phyloP scores from a whole-genome alignment of 1,140 invertebrate species.

The Lucilia cuprina region DNA sequence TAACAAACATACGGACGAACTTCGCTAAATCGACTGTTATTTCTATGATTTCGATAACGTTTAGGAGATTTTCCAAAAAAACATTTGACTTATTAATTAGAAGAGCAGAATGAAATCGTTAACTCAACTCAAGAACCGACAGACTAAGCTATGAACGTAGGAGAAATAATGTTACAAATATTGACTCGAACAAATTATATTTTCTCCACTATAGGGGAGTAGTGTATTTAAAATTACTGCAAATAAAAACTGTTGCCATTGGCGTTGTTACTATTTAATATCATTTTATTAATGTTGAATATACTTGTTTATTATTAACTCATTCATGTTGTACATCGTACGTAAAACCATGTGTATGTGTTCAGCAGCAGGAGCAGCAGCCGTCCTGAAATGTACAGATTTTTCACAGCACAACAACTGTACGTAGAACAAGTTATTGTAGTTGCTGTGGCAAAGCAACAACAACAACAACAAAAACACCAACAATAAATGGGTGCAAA shows the following conservation, averaged over 20 bases:
- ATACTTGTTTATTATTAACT: not conserved
- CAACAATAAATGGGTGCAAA: not conserved
- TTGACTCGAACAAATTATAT: too few relatives aligned
- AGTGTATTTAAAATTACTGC: too few relatives aligned
- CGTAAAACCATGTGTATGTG: not conserved
- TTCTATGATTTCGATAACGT: too few relatives aligned
- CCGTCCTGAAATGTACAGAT: not conserved
- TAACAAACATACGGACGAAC: too few relatives aligned
- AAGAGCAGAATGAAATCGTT: too few relatives aligned
- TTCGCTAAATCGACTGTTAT: too few relatives aligned
- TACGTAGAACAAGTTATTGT: not conserved
- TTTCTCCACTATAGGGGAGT: too few relatives aligned
- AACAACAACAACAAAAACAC: not conserved
- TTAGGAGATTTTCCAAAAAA: too few relatives aligned
- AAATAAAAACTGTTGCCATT: not conserved
- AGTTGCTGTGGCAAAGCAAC: not conserved
- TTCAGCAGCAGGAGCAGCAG: not conserved
- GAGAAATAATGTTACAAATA: too few relatives aligned
- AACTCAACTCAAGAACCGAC: too few relatives aligned
- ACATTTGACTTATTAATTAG: too few relatives aligned
- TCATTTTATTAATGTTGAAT: not conserved
- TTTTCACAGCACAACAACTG: not conserved
- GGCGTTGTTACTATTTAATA: slow-evolving; percentile 8
- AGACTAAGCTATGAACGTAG: too few relatives aligned
- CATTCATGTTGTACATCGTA: not conserved